Evolutionary conservation across 2,797 vertebrate genomes (phyloP), one percentile per base, ranked within the genome.

Genomic region (Phaenicophaeus curvirostris): DNA sequence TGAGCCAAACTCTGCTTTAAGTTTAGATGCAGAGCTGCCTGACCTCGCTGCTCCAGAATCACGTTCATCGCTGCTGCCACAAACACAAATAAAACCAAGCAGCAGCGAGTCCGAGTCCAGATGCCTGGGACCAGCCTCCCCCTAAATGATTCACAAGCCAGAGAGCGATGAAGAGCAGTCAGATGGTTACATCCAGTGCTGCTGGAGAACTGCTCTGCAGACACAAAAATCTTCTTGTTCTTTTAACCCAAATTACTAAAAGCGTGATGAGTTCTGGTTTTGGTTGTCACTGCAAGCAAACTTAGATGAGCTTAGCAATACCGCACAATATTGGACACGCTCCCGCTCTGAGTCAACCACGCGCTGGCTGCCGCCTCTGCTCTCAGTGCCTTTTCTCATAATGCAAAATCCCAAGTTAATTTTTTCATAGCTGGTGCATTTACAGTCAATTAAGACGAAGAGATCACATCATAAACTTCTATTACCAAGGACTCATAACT

Each of bases 61-160:
- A 66, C 0, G 0, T 9, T 58, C 72, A 37, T 27, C 57, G 20
- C 0, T 58, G 42, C 9, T 19, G 51, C 33, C 67, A 67, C 59
- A 65, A 83, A 31, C 50, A 54, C 35, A 59, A 73, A 82, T 9
- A 28, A 71, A 85, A 15, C 31, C 0, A 0, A 78, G 65, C 53
- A 44, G 61, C 13, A 41, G 31, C 73, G 8, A 1, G 1, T 12
- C 33, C 42, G 35, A 67, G 0, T 1, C 9, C 50, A 46, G 0
- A 44, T 0, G 1, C 44, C 48, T 1, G 13, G n/a, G 42, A 74
- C 51, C 0, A 0, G 44, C 73, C 44, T 9, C 30, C n/a, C n/a
- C n/a, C n/a, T n/a, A n/a, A n/a, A n/a, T n/a, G n/a, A n/a, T n/a
- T n/a, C n/a, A n/a, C n/a, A n/a, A n/a, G n/a, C n/a, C n/a, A n/a